These are phyloP conservation scores for Tethya wilhelma DNA, from an alignment of 37 sponge, comb jelly and placozoan species.

Conservation along the genomic window DNA sequence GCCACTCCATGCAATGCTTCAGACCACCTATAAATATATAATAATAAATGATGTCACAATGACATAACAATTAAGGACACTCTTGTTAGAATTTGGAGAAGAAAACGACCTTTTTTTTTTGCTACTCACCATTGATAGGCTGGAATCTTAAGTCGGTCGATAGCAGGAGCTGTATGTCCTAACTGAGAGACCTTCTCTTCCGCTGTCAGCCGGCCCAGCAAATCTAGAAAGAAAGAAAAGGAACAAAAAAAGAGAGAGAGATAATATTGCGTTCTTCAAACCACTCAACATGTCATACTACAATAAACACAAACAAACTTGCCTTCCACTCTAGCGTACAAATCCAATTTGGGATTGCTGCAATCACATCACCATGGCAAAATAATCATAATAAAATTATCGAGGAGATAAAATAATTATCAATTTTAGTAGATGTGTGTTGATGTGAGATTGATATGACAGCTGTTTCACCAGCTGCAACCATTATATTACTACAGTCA, in stretches of 20 bases:
- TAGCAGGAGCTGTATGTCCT: conserved; percentile 44
- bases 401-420: too few species aligned
- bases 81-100: not conserved
- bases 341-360: not conserved
- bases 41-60: too few species aligned
- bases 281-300: too few species aligned
- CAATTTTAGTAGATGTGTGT: too few species aligned
- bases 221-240: conserved; percentile 35
- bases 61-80: too few species aligned
- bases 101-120: not conserved
- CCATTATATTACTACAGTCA: too few species aligned
- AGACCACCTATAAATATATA: conserved; percentile 81
- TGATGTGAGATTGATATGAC: too few species aligned
- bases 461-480: too few species aligned
- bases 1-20: conserved; percentile 87
- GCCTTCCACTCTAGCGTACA: not conserved
- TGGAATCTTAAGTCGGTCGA: conserved; percentile 56
- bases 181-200: conserved; percentile 75
- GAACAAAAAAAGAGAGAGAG: not conserved
- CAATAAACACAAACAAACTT: too few species aligned
- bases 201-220: conserved; percentile 38
- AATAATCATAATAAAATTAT: not conserved
- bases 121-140: conserved; percentile 86
- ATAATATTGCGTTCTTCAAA: too few species aligned
- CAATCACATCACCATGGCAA: not conserved